Percentiles rank a stretch among this genome's conserved stretches.
phyloP scores from a whole-genome alignment of 2,797 vertebrate species.

The Hippoglossus hippoglossus region DNA sequence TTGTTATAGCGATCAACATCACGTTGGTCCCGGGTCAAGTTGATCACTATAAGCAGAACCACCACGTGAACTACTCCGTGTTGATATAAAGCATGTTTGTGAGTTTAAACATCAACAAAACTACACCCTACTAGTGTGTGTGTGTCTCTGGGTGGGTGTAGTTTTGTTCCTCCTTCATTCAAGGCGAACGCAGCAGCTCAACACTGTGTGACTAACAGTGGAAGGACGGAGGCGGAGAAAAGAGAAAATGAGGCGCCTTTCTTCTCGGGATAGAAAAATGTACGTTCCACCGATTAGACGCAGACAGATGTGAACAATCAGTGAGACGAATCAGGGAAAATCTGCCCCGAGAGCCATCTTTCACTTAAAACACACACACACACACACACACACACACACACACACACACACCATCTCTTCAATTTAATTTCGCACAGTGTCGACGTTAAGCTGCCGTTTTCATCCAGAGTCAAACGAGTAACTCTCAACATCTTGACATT shows the following conservation, averaged over 20 bases:
- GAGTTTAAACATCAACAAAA: not conserved
- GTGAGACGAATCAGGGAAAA: slow-evolving; percentile 61
- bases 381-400: slow-evolving; percentile 2
- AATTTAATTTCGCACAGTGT: not conserved
- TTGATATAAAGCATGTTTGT: not conserved
- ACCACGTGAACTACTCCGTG: not conserved
- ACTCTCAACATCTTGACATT: too few relatives aligned
- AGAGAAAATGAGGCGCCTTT: slow-evolving; percentile 32
- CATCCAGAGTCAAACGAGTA: too few relatives aligned
- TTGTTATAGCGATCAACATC: too few relatives aligned
- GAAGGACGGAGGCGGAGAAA: slow-evolving; percentile 19
- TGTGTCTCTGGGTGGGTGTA: not conserved
- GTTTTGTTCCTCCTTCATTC: not conserved
- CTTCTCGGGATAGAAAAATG: slow-evolving; percentile 60
- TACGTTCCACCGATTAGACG: slow-evolving; percentile 65
- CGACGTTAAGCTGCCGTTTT: not conserved
- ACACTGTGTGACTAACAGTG: slow-evolving; percentile 37
- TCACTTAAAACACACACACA: slow-evolving; percentile 22
- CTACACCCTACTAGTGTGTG: too few relatives aligned
- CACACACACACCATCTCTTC: slow-evolving; percentile 3
- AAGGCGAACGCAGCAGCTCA: slow-evolving; percentile 12
- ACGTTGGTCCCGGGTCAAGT: too few relatives aligned
- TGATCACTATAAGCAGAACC: too few relatives aligned
- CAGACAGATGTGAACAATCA: slow-evolving; percentile 71
- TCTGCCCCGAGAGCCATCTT: slow-evolving; percentile 47